Conservation (phyloP, 1,140 invertebrate species). For the Eufriesea mexicana region DNA sequence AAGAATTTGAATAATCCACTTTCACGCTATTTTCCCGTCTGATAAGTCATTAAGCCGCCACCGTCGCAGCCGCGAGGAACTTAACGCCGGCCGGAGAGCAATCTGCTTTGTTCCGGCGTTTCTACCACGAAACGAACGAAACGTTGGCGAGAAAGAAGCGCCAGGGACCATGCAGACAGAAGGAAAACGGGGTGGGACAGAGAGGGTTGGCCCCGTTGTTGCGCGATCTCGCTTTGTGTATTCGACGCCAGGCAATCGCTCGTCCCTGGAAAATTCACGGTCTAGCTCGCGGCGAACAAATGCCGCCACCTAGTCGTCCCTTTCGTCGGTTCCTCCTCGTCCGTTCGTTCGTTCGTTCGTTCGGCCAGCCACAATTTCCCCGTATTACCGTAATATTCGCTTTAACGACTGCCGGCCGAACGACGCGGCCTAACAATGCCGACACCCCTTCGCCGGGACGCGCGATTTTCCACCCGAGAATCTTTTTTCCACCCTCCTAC, state of each 20-base stretch:
- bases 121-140: background rate
- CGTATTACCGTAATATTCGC: slow-evolving; percentile 59
- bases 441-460: background rate
- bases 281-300: slow-evolving; percentile 32
- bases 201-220: background rate
- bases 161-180: background rate
- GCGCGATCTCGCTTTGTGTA: slow-evolving; percentile 60
- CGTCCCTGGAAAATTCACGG: slow-evolving; percentile 70
- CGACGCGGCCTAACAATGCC: slow-evolving; percentile 23
- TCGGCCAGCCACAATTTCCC: slow-evolving; percentile 53
- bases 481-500: background rate
- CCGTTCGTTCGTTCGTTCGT: slow-evolving; percentile 20
- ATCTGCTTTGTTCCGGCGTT: slow-evolving; percentile 36
- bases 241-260: slow-evolving; percentile 54
- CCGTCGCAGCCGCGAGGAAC: slow-evolving; percentile 31
- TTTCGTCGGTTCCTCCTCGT: slow-evolving; percentile 3
- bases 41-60: slow-evolving; percentile 48
- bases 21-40: slow-evolving; percentile 56
- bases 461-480: slow-evolving; percentile 12
- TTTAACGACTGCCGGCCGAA: slow-evolving; percentile 56
- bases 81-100: slow-evolving; percentile 21
- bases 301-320: slow-evolving; percentile 16
- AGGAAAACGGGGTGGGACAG: background rate
- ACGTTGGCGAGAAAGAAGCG: slow-evolving; percentile 5
- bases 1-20: slow-evolving; percentile 56